Evolutionary conservation across 2,888 invertebrate genomes (phyloP).

Genomic region (Plagodis dolabraria): DNA sequence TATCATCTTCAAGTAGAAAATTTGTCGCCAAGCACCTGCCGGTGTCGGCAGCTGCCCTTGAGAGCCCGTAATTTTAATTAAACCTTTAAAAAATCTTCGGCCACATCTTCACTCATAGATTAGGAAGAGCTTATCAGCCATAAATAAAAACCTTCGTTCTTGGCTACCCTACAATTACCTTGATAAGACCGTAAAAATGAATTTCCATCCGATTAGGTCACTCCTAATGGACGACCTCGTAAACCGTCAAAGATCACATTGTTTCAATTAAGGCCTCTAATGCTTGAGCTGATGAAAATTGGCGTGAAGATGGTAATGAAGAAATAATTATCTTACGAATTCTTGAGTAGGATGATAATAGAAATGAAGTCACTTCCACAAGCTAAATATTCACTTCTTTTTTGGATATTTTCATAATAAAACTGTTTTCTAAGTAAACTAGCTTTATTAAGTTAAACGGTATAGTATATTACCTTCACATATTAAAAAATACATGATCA

Average conservation of each 20-base stretch:
- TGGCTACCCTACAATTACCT: conserved; percentile 23
- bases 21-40: too few species aligned
- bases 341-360: background rate
- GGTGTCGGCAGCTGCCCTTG: too few species aligned
- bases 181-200: conserved; percentile 24
- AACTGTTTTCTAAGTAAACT: too few species aligned
- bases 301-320: conserved; percentile 25
- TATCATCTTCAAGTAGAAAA: too few species aligned
- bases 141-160: background rate
- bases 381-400: background rate
- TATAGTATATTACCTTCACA: too few species aligned
- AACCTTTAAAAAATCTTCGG: too few species aligned
- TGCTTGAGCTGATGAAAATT: conserved; percentile 16
- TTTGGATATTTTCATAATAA: background rate
- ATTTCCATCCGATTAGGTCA: conserved; percentile 28
- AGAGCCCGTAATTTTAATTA: too few species aligned
- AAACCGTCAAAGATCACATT: conserved; percentile 30
- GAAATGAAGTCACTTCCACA: background rate
- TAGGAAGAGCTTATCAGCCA: too few species aligned
- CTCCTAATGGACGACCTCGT: conserved; percentile 24
- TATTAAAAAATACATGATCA: too few species aligned
- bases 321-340: conserved; percentile 19
- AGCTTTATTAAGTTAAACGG: too few species aligned
- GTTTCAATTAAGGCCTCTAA: conserved; percentile 26
- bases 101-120: too few species aligned